phyloP scores from a whole-genome alignment of 2,888 invertebrate species.

The Rhamnusium bicolor region DNA sequence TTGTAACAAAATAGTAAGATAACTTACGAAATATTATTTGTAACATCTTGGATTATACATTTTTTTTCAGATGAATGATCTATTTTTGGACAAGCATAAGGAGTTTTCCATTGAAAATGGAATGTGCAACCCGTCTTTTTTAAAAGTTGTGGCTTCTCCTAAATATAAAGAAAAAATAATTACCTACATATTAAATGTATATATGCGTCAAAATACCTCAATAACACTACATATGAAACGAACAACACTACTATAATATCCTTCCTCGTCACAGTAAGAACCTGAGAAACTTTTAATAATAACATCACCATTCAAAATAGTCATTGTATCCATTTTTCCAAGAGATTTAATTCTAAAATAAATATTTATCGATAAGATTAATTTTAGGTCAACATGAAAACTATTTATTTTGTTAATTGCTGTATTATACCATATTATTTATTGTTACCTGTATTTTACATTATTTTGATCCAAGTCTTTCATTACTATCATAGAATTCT shows the following conservation, averaged over 20 bases:
- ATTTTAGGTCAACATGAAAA: too few species aligned
- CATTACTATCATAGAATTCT: conserved; percentile 31
- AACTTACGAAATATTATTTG: conserved; percentile 21
- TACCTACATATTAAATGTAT: too few species aligned
- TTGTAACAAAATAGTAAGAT: neutral
- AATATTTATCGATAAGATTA: neutral
- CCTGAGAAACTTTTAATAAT: conserved; percentile 32
- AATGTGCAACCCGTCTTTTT: conserved; percentile 12
- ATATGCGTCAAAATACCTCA: too few species aligned
- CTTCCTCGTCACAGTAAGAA: conserved; percentile 13
- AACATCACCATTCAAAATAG: conserved; percentile 9
- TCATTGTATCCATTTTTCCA: conserved; percentile 25
- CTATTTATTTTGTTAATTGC: too few species aligned
- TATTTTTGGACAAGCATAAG: conserved; percentile 24
- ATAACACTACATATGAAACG: conserved; percentile 31
- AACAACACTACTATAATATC: conserved; percentile 26
- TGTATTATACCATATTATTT: neutral
- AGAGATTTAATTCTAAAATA: conserved; percentile 31
- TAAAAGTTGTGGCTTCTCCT: conserved; percentile 30
- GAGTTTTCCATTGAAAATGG: conserved; percentile 37
- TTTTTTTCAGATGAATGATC: neutral
- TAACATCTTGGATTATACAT: conserved; percentile 22
- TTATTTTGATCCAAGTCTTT: conserved; percentile 28
- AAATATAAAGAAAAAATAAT: conserved; percentile 21
- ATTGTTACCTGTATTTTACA: conserved; percentile 36